Percentiles rank a stretch among this genome's conserved stretches.
These are phyloP conservation scores for Thaleichthys pacificus DNA, from an alignment of 2,797 vertebrate genomes.

Conservation along the genomic window DNA sequence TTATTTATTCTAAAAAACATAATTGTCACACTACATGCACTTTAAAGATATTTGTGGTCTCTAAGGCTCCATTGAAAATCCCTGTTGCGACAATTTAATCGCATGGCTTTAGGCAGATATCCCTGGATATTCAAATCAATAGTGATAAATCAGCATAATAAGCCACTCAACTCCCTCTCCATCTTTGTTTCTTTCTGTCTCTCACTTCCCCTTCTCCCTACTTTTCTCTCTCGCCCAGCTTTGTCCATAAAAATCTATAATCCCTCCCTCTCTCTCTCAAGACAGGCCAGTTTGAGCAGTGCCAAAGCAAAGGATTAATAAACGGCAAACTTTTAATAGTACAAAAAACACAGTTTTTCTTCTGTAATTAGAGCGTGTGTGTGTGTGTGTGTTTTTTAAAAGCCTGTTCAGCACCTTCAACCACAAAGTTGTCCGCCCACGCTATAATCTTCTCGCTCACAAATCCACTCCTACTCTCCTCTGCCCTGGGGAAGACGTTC, in stretches of 20 bases:
- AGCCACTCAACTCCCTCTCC: conserved; percentile 53
- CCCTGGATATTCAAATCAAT: conserved; percentile 63
- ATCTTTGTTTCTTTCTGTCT: conserved; percentile 3
- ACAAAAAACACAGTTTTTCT: conserved; percentile 41
- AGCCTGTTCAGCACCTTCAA: conserved; percentile 40
- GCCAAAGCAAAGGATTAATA: conserved; percentile 32
- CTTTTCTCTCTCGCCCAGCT: too few species aligned
- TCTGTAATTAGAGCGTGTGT: conserved; percentile 47
- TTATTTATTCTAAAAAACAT: conserved; percentile 44
- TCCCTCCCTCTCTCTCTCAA: neutral
- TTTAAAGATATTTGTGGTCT: conserved; percentile 57
- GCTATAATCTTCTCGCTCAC: neutral
- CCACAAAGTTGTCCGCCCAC: conserved; percentile 56
- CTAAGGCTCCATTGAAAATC: conserved; percentile 50
- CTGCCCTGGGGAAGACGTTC: conserved; percentile 8
- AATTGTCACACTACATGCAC: conserved; percentile 40
- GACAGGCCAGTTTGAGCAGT: conserved; percentile 32
- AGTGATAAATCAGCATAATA: conserved; percentile 72
- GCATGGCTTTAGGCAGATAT: conserved; percentile 60
- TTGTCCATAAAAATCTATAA: too few species aligned
- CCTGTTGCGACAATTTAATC: conserved; percentile 64
- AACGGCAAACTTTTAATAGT: conserved; percentile 15
- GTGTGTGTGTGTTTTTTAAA: conserved; percentile 21
- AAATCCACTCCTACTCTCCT: conserved; percentile 16
- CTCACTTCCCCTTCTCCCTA: neutral